Evolutionary conservation across 1,140 invertebrate species (phyloP).

Genomic region (Drosophila nigrodunni): DNA sequence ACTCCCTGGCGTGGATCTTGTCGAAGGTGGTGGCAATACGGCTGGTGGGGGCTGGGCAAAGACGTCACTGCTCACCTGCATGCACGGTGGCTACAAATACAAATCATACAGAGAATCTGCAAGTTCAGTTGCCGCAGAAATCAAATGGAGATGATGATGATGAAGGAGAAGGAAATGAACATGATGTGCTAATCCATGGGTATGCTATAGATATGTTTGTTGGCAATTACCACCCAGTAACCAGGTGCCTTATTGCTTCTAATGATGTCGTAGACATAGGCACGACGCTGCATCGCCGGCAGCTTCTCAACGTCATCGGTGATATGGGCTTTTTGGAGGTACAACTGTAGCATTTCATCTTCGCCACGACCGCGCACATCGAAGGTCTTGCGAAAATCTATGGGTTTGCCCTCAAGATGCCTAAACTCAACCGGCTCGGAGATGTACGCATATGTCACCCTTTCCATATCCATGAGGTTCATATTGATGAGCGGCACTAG

Average conservation of each 20-base stretch:
- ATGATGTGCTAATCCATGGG: conserved; percentile 6
- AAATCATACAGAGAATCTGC: conserved; percentile 16
- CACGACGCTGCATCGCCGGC: conserved; percentile 66
- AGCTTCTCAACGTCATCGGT: conserved; percentile 66
- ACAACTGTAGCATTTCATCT: conserved; percentile 76
- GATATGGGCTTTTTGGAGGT: conserved; percentile 70
- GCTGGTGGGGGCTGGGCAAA: conserved; percentile 65
- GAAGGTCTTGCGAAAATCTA: conserved; percentile 79
- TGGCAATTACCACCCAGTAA: conserved; percentile 77
- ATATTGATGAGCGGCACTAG: too few species aligned
- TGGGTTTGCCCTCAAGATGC: conserved; percentile 61
- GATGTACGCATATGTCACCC: conserved; percentile 64
- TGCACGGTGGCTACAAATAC: conserved; percentile 67
- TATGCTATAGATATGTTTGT: not conserved
- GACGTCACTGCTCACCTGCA: conserved; percentile 69
- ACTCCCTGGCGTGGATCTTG: conserved; percentile 36
- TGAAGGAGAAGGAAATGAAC: not conserved
- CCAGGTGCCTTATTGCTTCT: conserved; percentile 75
- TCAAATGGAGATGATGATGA: not conserved
- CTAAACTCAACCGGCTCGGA: conserved; percentile 78
- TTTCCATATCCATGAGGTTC: conserved; percentile 51
- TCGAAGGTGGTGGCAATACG: conserved; percentile 58
- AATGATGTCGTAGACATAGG: conserved; percentile 81
- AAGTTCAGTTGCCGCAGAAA: conserved; percentile 16
- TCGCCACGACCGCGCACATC: conserved; percentile 72